Evolutionary conservation across 1,140 invertebrate species (phyloP), one percentile per base, ranked within the genome.

Genomic region (Drosophila littoralis): DNA sequence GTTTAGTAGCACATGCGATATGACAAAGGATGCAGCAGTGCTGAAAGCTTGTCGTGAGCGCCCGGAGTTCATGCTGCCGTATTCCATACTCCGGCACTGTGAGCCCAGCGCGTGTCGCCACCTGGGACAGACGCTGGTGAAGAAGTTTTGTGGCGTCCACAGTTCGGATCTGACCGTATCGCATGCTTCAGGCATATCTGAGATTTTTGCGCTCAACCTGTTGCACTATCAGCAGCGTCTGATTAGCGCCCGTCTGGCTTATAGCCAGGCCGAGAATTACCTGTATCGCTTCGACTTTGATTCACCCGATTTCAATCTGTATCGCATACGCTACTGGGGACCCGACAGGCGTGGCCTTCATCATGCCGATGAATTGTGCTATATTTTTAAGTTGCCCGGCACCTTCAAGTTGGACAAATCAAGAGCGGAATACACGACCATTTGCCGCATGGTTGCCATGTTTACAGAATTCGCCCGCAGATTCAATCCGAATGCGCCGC

Each of bases 341-440:
- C 77, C 73, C 5, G 58, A 63, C 1, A 64, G 92, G 3, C 74
- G 91, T 76, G 94, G 95, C 32, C 93, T 93, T 3, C 90, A 76
- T 52, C 95, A 96, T 82, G 94, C 92, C 0, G 95, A 95, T 69
- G 95, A 96, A 52, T 28, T 95, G 7, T 94, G 94, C 42, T 95
- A 95, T 81, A 71, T 95, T 9, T 96, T 95, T 75, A 92, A 93
- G 55, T 93, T 92, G 33, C 82, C 85, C 13, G 75, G 93, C 17
- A 92, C 92, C 28, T 81, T 85, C n/a, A 93, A 93, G 58, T 59
- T 92, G 77, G 85, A 93, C 28, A 61, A 69, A 7, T 80, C 80
- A 9, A 69, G 91, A 0, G 61, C 66, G 6, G 92, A 91, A 22
- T 92, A 90, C 36, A 58, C 51, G 36, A 70, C 89, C 7, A 93